These are phyloP conservation scores for Ancistrus triradiatus DNA, from an alignment of 2,113 vertebrate species.

Conservation along the genomic window DNA sequence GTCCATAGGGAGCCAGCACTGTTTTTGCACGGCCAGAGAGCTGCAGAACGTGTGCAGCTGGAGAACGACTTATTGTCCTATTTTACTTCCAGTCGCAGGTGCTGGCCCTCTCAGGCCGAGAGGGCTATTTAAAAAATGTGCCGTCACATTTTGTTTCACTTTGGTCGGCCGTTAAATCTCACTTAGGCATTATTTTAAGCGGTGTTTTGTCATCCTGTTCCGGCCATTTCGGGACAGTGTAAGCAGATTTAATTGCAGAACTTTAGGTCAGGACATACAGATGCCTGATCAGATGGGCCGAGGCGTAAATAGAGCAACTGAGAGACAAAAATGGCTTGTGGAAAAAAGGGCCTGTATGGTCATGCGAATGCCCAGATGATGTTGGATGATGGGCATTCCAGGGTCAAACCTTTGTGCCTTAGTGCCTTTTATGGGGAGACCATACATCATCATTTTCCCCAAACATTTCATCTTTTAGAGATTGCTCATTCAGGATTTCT, in stretches of 20 bases:
- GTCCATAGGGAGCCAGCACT: constrained; percentile 8
- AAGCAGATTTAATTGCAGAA: constrained; percentile 43
- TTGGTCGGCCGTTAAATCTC: constrained; percentile 39
- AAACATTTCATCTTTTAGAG: too few relatives aligned
- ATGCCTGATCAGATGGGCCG: constrained; percentile 1
- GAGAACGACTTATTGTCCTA: constrained; percentile 39
- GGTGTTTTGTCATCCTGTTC: constrained; percentile 26
- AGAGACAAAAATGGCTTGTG: not conserved
- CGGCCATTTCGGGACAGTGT: constrained; percentile 31
- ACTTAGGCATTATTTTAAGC: constrained; percentile 44
- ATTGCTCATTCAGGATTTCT: too few relatives aligned
- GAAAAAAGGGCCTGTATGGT: not conserved
- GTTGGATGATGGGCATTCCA: too few relatives aligned
- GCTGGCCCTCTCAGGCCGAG: constrained; percentile 34
- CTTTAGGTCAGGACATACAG: constrained; percentile 23
- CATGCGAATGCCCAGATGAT: too few relatives aligned
- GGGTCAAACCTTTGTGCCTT: too few relatives aligned
- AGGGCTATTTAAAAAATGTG: constrained; percentile 45
- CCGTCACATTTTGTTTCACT: constrained; percentile 41
- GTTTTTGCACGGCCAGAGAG: constrained; percentile 6
- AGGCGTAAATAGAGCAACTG: constrained; percentile 18
- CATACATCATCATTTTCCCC: too few relatives aligned
- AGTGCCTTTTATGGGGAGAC: too few relatives aligned
- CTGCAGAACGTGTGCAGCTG: constrained; percentile 28
- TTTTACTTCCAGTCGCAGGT: constrained; percentile 44